Percentiles rank a stretch among this genome's conserved stretches.
These are phyloP conservation scores for Battus philenor DNA, from an alignment of 1,140 invertebrate genomes.

Conservation along the genomic window DNA sequence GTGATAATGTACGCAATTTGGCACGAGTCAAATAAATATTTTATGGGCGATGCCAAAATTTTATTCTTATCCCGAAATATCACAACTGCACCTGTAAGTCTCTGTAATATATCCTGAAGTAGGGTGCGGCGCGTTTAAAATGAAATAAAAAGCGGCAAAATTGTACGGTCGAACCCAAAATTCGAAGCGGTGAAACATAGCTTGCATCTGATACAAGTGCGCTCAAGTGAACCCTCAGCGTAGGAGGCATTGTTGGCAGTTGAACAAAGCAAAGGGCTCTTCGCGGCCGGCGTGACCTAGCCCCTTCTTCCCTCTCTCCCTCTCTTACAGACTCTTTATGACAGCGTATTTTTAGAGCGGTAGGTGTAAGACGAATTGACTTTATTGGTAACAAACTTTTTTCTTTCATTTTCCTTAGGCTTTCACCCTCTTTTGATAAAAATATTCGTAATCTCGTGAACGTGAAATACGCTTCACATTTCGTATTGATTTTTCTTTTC, in stretches of 20 bases:
- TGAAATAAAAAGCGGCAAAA: conserved; percentile 7
- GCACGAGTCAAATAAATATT: conserved; percentile 34
- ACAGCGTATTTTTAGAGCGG: conserved; percentile 65
- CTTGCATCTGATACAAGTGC: conserved; percentile 65
- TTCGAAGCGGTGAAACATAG: conserved; percentile 55
- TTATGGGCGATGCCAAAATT: conserved; percentile 32
- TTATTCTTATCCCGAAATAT: conserved; percentile 26
- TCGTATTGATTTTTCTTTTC: conserved; percentile 5
- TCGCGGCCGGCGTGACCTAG: conserved; percentile 58
- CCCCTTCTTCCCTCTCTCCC: conserved; percentile 31
- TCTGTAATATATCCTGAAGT: too few species aligned
- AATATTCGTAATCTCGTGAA: too few species aligned
- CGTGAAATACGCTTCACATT: neutral
- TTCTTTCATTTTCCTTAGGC: too few species aligned
- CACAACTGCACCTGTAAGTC: conserved; percentile 1
- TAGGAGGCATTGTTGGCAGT: conserved; percentile 61
- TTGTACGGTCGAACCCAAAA: conserved; percentile 32
- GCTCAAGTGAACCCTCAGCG: conserved; percentile 38
- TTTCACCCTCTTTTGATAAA: too few species aligned
- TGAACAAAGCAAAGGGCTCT: conserved; percentile 66
- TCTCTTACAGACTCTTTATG: conserved; percentile 54
- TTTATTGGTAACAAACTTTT: conserved; percentile 28
- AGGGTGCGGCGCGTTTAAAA: neutral
- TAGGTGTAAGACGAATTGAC: conserved; percentile 33
- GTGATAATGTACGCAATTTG: conserved; percentile 47